Conservation (phyloP, 2,113 vertebrate genomes). For the Nothocercus julius region DNA sequence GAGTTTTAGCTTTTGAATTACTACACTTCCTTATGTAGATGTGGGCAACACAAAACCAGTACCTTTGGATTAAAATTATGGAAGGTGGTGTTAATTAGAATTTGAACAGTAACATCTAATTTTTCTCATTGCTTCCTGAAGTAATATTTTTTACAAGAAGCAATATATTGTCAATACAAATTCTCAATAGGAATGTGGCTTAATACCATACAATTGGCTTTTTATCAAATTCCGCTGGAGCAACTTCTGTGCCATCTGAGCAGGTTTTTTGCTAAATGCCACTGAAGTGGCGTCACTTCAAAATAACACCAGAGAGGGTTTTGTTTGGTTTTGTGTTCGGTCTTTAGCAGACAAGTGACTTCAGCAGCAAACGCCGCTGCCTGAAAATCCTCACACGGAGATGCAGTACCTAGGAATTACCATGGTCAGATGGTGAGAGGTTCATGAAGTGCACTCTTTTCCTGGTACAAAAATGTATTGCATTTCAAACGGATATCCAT, state of each 20-base stretch:
- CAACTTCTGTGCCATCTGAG: conserved; percentile 77
- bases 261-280: conserved; percentile 77
- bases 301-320: conserved; percentile 72
- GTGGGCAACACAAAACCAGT: neutral
- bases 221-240: conserved; percentile 75
- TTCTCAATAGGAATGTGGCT: conserved; percentile 72
- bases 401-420: neutral
- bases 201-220: conserved; percentile 74
- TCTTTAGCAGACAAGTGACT: conserved; percentile 48
- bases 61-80: neutral
- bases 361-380: neutral
- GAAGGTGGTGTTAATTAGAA: neutral
- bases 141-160: conserved; percentile 44
- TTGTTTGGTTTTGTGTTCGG: conserved; percentile 70
- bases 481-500: conserved; percentile 16
- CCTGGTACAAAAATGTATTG: neutral
- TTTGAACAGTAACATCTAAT: neutral
- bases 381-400: neutral
- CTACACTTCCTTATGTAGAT: neutral
- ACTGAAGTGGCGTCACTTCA: conserved; percentile 76
- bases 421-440: neutral
- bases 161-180: conserved; percentile 71
- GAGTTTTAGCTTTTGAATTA: neutral
- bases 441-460: neutral
- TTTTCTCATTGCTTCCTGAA: conserved; percentile 31